Base-by-base conservation (phyloP, 2,113 vertebrate species). In the Taxidea taxus region DNA sequence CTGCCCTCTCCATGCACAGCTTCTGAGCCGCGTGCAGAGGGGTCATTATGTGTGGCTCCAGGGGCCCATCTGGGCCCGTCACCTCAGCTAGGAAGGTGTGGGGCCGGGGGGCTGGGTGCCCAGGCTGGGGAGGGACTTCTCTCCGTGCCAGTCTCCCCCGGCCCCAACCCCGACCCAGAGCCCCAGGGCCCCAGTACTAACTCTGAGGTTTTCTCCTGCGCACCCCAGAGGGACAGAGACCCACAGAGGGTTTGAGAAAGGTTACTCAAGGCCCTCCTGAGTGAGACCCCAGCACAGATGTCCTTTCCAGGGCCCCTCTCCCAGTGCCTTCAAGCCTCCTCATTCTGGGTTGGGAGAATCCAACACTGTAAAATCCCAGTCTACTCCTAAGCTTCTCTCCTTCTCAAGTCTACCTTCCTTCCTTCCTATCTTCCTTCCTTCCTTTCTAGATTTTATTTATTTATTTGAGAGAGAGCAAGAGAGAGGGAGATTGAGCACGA, bases 11-110 rank as follows among this genome's bases (percentile, higher is more conserved):
- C 20, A 21, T 62, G 98, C 92, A 97, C 51, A 90, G 64, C 98
- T 97, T 98, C 95, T 94, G 84, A 34, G 37, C 13, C 7, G 0
- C 0, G 70, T 94, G 98, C 98, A 98, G 98, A 98, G 95, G 90
- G 87, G 39, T 87, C 2, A 37, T 95, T 98, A 98, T 97, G 54
- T 0, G 1, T 3, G 84, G 34, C 75, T 66, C 70, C 4, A 0
- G 0, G 3, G 93, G 91, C 62, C 84, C 94, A 93, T 31, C 64
- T 97, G 91, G 92, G 74, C 34, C 66, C 29, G 84, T 92, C 81
- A 94, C 72, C 94, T 62, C 0, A 0, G 90, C 91, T 54, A 78
- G 88, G 58, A 81, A 62, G 8, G 77, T 66, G 78, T 84, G 81
- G 77, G 21, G 92, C 0, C 0, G 51, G 3, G 0, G 81, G 84